These are phyloP conservation scores for Yponomeuta cagnagella DNA, from an alignment of 2,888 invertebrate species.

Conservation along the genomic window DNA sequence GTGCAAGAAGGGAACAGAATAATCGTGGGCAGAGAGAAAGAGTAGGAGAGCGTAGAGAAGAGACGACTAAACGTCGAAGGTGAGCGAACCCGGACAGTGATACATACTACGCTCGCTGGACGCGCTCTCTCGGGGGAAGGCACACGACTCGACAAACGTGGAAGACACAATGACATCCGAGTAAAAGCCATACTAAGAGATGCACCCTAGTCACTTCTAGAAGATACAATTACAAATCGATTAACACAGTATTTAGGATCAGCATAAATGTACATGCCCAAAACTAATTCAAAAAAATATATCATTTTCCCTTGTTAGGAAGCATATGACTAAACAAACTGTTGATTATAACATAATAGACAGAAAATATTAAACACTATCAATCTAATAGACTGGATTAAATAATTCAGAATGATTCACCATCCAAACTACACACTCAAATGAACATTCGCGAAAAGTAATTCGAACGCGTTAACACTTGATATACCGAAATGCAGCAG, in stretches of 20 bases:
- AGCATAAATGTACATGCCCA: conserved; percentile 72
- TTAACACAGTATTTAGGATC: conserved; percentile 56
- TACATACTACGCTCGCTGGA: background rate
- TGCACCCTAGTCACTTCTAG: conserved; percentile 67
- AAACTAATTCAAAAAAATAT: conserved; percentile 56
- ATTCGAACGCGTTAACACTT: conserved; percentile 2
- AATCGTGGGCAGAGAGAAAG: conserved; percentile 9
- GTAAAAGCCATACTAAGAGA: conserved; percentile 68
- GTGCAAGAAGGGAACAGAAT: conserved; percentile 17
- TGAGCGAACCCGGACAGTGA: conserved; percentile 13
- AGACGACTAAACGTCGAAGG: conserved; percentile 13
- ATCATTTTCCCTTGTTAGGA: conserved; percentile 71
- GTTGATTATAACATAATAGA: conserved; percentile 56
- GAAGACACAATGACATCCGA: conserved; percentile 58
- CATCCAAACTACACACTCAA: conserved; percentile 63
- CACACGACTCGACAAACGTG: conserved; percentile 48
- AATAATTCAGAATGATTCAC: conserved; percentile 52
- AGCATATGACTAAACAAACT: conserved; percentile 63
- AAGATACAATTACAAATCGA: conserved; percentile 47
- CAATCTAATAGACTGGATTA: conserved; percentile 54
- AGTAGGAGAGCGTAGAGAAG: conserved; percentile 9
- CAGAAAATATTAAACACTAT: conserved; percentile 50
- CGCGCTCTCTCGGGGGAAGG: conserved; percentile 25
- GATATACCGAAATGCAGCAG: conserved; percentile 9
- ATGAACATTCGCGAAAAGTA: conserved; percentile 7